Percentiles rank a stretch among this genome's conserved stretches.
Evolutionary conservation across 1,140 invertebrate genomes (phyloP).

Genomic region (Nilaparvata lugens): DNA sequence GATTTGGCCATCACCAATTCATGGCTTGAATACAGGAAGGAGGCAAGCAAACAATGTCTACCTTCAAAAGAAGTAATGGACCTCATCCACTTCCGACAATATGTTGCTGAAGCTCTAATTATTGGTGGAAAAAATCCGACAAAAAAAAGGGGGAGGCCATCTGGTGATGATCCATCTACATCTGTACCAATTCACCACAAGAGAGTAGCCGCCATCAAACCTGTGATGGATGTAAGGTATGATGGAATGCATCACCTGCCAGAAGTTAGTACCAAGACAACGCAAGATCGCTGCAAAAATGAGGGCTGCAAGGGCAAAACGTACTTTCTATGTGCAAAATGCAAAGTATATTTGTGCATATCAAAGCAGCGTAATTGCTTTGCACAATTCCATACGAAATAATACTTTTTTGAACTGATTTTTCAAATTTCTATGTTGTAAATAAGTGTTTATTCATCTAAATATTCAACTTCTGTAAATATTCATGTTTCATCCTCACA

Average conservation of each 20-base stretch:
- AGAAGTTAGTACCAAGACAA: slow-evolving; percentile 4
- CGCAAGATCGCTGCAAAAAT: slow-evolving; percentile 7
- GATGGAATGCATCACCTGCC: slow-evolving; percentile 12
- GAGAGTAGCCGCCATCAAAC: background rate
- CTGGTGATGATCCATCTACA: background rate
- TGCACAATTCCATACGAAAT: slow-evolving; percentile 12
- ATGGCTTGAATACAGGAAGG: slow-evolving; percentile 19
- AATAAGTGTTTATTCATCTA: no score
- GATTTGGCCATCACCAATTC: slow-evolving; percentile 15
- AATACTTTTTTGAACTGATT: no score
- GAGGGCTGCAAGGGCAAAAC: slow-evolving; percentile 14
- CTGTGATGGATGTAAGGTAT: slow-evolving; percentile 5
- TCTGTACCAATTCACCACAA: background rate
- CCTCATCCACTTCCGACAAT: slow-evolving; percentile 13
- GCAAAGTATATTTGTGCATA: slow-evolving; percentile 13
- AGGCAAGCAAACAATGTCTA: background rate
- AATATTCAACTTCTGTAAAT: no score
- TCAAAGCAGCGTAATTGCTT: slow-evolving; percentile 13
- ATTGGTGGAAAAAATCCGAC: slow-evolving; percentile 1
- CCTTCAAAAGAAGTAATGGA: slow-evolving; percentile 8
- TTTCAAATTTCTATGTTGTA: no score
- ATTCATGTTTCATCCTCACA: no score
- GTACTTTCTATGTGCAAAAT: slow-evolving; percentile 10
- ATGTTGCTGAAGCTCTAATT: slow-evolving; percentile 10
- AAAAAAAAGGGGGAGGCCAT: slow-evolving; percentile 16